These are phyloP conservation scores for Euschistus heros DNA, from an alignment of 1,140 invertebrate species.

Conservation along the genomic window DNA sequence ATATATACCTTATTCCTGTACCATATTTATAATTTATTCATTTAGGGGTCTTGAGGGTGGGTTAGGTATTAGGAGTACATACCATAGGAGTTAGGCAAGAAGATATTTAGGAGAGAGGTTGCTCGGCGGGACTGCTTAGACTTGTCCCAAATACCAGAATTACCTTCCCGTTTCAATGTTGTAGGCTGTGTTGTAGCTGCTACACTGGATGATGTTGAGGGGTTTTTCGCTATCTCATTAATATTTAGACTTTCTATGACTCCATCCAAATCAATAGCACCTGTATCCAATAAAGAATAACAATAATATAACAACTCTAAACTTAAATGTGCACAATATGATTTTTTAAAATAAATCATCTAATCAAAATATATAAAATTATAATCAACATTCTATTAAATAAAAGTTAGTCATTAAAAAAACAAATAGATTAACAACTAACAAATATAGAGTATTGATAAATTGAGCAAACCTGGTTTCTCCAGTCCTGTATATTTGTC, in stretches of 20 bases:
- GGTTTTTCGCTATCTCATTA: conserved; percentile 10
- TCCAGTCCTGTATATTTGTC: conserved; percentile 84
- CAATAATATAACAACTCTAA: no score
- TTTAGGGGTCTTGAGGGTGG: conserved; percentile 15
- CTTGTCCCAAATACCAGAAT: conserved; percentile 36
- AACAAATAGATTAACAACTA: no score
- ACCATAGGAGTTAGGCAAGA: conserved; percentile 88
- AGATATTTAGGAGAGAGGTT: conserved; percentile 86
- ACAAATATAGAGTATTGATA: background rate
- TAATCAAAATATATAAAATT: no score
- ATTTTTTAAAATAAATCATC: no score
- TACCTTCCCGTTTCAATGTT: conserved; percentile 43
- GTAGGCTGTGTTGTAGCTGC: conserved; percentile 25
- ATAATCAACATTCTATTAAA: no score
- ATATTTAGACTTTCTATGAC: conserved; percentile 26
- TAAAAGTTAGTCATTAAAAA: no score
- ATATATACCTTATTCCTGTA: background rate
- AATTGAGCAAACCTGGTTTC: conserved; percentile 59
- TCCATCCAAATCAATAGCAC: conserved; percentile 45
- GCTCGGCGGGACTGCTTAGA: conserved; percentile 77
- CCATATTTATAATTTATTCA: conserved; percentile 7
- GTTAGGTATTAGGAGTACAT: conserved; percentile 38
- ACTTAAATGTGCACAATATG: no score
- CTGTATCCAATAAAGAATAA: conserved; percentile 31
- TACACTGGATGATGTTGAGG: background rate